Evolutionary conservation across 2,888 invertebrate species (phyloP).

Genomic region (Pyrrhia umbra): DNA sequence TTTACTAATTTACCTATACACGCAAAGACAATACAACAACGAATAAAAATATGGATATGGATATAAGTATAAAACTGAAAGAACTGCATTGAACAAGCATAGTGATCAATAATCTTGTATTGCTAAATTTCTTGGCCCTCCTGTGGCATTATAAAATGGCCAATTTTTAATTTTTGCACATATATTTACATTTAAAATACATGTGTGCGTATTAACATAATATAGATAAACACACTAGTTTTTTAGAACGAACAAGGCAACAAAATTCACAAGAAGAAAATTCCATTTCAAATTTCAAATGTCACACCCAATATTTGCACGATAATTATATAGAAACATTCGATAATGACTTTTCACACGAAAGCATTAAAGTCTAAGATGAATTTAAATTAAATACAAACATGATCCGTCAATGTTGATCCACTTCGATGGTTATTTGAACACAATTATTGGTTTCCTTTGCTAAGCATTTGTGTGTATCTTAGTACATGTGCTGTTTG

Average conservation of each 20-base stretch:
- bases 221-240: no score
- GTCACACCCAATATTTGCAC: conserved; percentile 13
- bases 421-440: conserved; percentile 57
- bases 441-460: conserved; percentile 57
- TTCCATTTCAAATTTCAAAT: conserved; percentile 2
- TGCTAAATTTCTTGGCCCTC: no score
- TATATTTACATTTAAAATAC: no score
- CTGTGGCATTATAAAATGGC: no score
- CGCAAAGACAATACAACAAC: no score
- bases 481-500: conserved; percentile 2
- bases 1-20: no score
- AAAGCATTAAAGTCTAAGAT: conserved; percentile 36
- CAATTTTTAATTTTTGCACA: no score
- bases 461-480: conserved; percentile 10
- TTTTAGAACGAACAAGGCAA: neutral
- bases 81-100: no score
- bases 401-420: conserved; percentile 55
- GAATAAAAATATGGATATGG: no score
- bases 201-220: no score
- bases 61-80: no score
- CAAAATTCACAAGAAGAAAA: neutral
- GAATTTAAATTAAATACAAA: conserved; percentile 63
- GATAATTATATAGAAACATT: conserved; percentile 55
- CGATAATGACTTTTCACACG: conserved; percentile 48
- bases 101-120: no score